These are phyloP conservation scores for Chelonus insularis DNA, from an alignment of 1,140 invertebrate genomes.

Conservation along the genomic window DNA sequence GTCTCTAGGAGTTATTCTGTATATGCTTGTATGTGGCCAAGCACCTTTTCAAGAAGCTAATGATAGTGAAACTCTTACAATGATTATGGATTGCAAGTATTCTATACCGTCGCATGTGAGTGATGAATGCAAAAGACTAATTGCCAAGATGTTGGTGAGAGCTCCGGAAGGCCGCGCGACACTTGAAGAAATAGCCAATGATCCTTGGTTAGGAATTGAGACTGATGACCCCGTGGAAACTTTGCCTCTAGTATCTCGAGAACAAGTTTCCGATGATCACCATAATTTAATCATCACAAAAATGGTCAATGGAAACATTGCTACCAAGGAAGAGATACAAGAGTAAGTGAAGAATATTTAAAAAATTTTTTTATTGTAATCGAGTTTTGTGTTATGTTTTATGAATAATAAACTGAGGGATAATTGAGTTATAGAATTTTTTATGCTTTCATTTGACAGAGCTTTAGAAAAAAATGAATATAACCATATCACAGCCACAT, in stretches of 20 bases:
- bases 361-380: conserved; percentile 11
- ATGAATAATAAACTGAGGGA: too few species aligned
- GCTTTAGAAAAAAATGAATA: conserved; percentile 95
- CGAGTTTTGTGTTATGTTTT: too few species aligned
- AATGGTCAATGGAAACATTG: conserved; percentile 95
- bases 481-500: conserved; percentile 98
- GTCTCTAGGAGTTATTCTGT: conserved; percentile 97
- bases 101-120: conserved; percentile 88
- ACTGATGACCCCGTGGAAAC: conserved; percentile 61
- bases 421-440: too few species aligned
- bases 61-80: conserved; percentile 97
- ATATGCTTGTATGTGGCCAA: conserved; percentile 96
- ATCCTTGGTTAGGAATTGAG: conserved; percentile 79
- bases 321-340: conserved; percentile 89
- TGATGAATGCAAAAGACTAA: conserved; percentile 82
- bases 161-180: conserved; percentile 89
- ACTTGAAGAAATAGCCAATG: conserved; percentile 84
- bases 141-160: conserved; percentile 88
- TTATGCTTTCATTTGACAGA: conserved; percentile 56
- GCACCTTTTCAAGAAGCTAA: conserved; percentile 99
- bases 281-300: conserved; percentile 90
- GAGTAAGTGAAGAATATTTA: conserved; percentile 66
- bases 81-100: conserved; percentile 99
- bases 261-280: conserved; percentile 89
- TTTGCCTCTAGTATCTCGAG: conserved; percentile 78